Evolutionary conservation across 1,140 invertebrate species (phyloP).

Genomic region (Thaumatotibia leucotreta): DNA sequence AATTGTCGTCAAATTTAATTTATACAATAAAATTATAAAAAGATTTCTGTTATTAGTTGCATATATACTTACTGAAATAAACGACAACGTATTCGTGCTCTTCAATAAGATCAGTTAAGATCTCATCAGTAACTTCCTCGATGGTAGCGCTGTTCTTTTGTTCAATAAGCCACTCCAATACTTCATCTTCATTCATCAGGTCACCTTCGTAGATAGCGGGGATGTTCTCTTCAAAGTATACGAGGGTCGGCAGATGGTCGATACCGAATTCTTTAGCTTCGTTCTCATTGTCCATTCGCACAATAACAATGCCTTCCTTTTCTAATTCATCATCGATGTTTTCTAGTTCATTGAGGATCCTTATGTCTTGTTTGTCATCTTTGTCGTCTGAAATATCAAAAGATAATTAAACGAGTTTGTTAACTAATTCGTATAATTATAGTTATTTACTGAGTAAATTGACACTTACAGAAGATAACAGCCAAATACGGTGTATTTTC

Average conservation of each 20-base stretch:
- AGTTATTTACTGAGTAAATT: neutral
- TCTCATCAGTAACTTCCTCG: slow-evolving; percentile 96
- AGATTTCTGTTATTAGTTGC: neutral
- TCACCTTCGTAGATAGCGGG: slow-evolving; percentile 95
- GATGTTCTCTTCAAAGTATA: slow-evolving; percentile 95
- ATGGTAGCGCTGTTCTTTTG: slow-evolving; percentile 95
- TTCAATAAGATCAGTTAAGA: slow-evolving; percentile 89
- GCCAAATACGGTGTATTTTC: slow-evolving; percentile 87
- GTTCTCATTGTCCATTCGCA: slow-evolving; percentile 91
- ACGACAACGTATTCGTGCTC: slow-evolving; percentile 96
- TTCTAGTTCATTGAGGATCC: slow-evolving; percentile 91
- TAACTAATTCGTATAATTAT: neutral
- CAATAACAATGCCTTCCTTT: slow-evolving; percentile 92
- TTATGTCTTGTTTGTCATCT: slow-evolving; percentile 91
- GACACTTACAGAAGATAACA: slow-evolving; percentile 89
- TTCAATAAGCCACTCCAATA: slow-evolving; percentile 92
- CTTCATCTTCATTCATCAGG: slow-evolving; percentile 93
- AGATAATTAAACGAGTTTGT: neutral
- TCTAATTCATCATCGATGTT: slow-evolving; percentile 96
- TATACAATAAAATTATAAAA: no score
- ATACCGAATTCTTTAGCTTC: slow-evolving; percentile 95
- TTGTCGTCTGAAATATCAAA: slow-evolving; percentile 84
- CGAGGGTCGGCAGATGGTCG: slow-evolving; percentile 90
- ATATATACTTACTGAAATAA: slow-evolving; percentile 87
- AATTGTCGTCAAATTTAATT: no score